These are phyloP conservation scores for Melieria crassipennis DNA, from an alignment of 2,888 invertebrate species.

Conservation along the genomic window DNA sequence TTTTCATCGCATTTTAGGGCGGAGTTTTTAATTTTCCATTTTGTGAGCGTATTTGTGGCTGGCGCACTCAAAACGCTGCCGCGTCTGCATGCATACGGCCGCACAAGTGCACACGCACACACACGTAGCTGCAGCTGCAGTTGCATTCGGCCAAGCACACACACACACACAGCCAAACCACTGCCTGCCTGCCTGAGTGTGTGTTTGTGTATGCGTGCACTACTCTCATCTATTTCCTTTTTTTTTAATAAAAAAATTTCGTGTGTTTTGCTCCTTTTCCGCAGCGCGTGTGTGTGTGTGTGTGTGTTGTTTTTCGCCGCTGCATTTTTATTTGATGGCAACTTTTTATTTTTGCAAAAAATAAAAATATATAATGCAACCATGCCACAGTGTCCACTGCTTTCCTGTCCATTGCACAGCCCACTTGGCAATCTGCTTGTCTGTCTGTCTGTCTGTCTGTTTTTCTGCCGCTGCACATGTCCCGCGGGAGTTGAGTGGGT, in stretches of 20 bases:
- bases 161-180: background rate
- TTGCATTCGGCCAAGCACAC: background rate
- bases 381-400: constrained; percentile 29
- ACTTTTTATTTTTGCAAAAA: constrained; percentile 36
- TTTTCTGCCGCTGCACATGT: background rate
- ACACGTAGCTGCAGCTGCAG: background rate
- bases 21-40: constrained; percentile 65
- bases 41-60: constrained; percentile 45
- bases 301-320: constrained; percentile 35
- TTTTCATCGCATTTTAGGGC: constrained; percentile 54
- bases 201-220: constrained; percentile 22
- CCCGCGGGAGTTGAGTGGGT: too few species aligned
- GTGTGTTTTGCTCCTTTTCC: constrained; percentile 36
- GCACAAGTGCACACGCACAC: background rate
- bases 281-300: constrained; percentile 18
- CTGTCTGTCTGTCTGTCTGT: background rate
- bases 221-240: constrained; percentile 21
- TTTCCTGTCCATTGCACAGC: background rate
- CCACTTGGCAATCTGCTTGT: background rate
- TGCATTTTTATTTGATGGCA: constrained; percentile 35
- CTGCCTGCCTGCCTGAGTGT: constrained; percentile 1
- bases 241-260: constrained; percentile 34
- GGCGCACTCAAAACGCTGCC: constrained; percentile 38
- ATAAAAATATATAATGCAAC: constrained; percentile 37
- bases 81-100: constrained; percentile 26